These are phyloP conservation scores for Holothuria scabra DNA, from an alignment of 53 echinoderm and acorn worm species.

Conservation along the genomic window DNA sequence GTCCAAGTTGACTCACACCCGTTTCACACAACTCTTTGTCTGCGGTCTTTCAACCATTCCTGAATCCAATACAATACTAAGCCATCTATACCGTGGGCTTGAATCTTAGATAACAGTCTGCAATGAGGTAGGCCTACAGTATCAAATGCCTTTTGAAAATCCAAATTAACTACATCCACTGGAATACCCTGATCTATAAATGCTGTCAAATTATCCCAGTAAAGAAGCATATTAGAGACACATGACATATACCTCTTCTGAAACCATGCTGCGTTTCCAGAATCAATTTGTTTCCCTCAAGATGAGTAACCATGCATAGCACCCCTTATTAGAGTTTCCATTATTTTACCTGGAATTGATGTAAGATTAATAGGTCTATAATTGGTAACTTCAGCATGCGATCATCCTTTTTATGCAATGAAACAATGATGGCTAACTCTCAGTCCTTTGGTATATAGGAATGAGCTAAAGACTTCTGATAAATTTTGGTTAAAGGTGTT, in stretches of 20 bases:
- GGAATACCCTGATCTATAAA: too few species aligned
- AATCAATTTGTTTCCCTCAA: constrained; percentile 6
- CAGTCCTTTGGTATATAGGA: neutral
- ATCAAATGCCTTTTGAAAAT: too few species aligned
- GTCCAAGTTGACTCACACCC: too few species aligned
- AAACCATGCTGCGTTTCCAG: neutral
- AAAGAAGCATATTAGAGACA: neutral
- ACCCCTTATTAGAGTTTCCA: constrained; percentile 5
- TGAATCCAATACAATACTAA: too few species aligned
- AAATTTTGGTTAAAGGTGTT: neutral
- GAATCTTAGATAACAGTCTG: neutral
- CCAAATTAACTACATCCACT: too few species aligned
- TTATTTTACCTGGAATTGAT: neutral
- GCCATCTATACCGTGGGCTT: constrained; percentile 6
- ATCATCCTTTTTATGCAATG: constrained; percentile 16
- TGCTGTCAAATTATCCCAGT: too few species aligned
- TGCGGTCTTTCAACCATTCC: too few species aligned
- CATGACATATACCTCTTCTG: constrained; percentile 4
- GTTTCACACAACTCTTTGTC: too few species aligned
- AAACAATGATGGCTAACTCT: neutral
- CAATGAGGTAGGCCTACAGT: neutral
- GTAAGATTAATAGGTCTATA: neutral
- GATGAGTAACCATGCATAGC: neutral
- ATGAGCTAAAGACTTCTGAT: constrained; percentile 3
- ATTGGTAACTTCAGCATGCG: constrained; percentile 1